These are phyloP conservation scores for Clarias platycephalus DNA, from an alignment of 2,797 vertebrate species.

Conservation along the genomic window DNA sequence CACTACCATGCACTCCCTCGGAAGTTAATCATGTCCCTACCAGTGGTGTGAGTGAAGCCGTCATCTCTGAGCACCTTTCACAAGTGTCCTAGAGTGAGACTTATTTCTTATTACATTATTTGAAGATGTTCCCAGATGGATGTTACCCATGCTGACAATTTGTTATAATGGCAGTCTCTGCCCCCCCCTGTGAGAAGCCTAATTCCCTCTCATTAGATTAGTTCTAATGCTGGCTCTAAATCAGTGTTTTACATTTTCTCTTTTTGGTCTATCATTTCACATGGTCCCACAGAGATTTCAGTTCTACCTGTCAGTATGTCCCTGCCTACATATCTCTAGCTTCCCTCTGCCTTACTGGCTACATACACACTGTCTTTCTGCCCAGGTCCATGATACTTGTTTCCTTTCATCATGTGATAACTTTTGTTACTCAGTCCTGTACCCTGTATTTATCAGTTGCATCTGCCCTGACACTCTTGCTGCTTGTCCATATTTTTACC, in stretches of 20 bases:
- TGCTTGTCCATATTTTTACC: neutral
- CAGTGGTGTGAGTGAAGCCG: neutral
- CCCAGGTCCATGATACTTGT: slow-evolving; percentile 1
- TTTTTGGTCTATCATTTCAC: neutral
- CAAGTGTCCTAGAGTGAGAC: neutral
- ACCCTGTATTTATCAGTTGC: neutral
- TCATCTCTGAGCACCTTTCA: neutral
- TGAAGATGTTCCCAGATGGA: neutral
- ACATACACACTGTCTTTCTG: neutral
- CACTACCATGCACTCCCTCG: neutral
- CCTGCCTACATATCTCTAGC: slow-evolving; percentile 5
- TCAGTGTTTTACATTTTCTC: neutral
- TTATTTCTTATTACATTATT: slow-evolving; percentile 3
- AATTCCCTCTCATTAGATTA: slow-evolving; percentile 24
- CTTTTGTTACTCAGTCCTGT: slow-evolving; percentile 14
- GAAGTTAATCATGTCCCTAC: neutral
- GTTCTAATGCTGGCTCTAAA: neutral
- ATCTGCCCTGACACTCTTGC: neutral
- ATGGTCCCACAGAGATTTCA: slow-evolving; percentile 6
- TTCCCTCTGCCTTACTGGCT: neutral
- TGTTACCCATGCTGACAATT: neutral
- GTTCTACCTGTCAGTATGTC: slow-evolving; percentile 18
- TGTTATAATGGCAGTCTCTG: neutral
- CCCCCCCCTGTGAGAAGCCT: neutral
- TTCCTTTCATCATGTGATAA: slow-evolving; percentile 22